Conservation (phyloP, 2,113 vertebrate species). For the Limanda limanda region DNA sequence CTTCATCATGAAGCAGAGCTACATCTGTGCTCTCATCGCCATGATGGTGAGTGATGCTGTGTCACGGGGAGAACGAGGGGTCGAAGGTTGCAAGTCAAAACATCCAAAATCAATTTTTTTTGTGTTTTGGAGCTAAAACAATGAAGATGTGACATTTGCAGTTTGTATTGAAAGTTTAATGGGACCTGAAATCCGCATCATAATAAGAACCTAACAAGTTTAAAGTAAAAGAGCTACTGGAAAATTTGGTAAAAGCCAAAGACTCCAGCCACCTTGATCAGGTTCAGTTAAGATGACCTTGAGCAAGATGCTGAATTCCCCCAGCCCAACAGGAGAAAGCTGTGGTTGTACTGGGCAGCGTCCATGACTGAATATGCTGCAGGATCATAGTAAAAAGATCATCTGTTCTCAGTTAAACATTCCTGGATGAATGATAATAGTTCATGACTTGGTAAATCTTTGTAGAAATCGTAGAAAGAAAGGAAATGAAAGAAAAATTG, state of each 20-base stretch:
- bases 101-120: not conserved
- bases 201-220: not conserved
- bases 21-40: conserved; percentile 96
- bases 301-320: no score
- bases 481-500: no score
- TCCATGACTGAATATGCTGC: not conserved
- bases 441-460: not conserved
- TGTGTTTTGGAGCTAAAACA: not conserved
- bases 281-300: no score
- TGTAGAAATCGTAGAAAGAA: not conserved
- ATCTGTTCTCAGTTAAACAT: conserved; percentile 9
- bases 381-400: not conserved
- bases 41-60: conserved; percentile 92
- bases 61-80: no score
- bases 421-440: conserved; percentile 13
- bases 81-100: not conserved
- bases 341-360: conserved; percentile 2
- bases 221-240: conserved; percentile 3
- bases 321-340: conserved; percentile 14
- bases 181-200: not conserved
- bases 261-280: not conserved
- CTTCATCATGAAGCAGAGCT: conserved; percentile 99
- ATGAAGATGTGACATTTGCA: not conserved
- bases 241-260: not conserved
- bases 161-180: conserved; percentile 13